Evolutionary conservation across 2,797 vertebrate genomes (phyloP), one percentile per base, ranked within the genome.

Genomic region (Enteromius anoplus): DNA sequence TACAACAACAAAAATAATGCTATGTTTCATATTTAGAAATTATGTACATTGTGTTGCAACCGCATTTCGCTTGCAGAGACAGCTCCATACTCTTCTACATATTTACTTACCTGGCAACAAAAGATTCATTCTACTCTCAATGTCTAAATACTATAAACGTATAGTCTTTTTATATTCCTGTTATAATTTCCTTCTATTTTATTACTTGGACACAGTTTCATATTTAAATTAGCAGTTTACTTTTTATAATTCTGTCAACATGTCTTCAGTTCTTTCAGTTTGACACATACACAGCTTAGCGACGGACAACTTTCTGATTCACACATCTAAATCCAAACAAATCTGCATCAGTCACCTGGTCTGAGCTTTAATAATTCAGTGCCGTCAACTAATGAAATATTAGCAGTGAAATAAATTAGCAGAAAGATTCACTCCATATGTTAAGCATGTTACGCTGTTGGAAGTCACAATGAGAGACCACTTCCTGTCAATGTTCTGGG

Each of bases 311-410:
- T 53, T 66, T 82, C 45, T 75, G 42, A 75, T 75, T 82, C 71
- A 49, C 29, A 66, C 71, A 32, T 66, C 45, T 42, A 51, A 75
- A 75, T 82, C 58, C 32, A 66, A 64, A 64, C 32, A 66, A 82
- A 51, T 75, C 80, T 53, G 70, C 12, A 73, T 34, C 70, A 65
- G 80, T 73, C 4, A 32, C n/a, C 45, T 66, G 71, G 45, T 65
- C n/a, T 82, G 60, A 53, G 69, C 71, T 75, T 65, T 66, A 53
- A 75, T 82, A 75, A 82, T 75, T 66, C 80, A 53, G 78, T 29
- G 49, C 60, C 32, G 66, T 75, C 26, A 34, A 49, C 55, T 23
- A 40, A 53, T 82, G n/a, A 82, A 75, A 75, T 66, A 82, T 75
- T 66, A 72, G 5, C 45, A 40, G 60, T 75, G 23, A 71, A 80